Conservation (phyloP, 2,113 vertebrate genomes). For the Arizona elegans region DNA sequence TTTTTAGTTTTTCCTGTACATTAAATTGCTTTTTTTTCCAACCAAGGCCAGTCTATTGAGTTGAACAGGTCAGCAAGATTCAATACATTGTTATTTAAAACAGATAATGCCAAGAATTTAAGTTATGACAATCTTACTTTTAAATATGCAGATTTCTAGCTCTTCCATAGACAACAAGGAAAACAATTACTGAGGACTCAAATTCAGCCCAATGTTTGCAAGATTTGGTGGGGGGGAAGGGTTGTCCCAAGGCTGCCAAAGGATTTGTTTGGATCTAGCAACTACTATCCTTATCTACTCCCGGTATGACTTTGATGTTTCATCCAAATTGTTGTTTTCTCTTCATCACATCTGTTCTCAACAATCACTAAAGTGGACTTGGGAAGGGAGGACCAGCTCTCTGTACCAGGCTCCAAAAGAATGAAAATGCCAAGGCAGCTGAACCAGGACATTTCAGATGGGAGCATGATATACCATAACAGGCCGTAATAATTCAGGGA, state of each 20-base stretch:
- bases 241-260: background rate
- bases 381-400: background rate
- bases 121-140: background rate
- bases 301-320: background rate
- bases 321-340: background rate
- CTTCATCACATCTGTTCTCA: background rate
- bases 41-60: background rate
- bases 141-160: background rate
- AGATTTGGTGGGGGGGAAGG: background rate
- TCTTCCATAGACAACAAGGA: background rate
- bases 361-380: background rate
- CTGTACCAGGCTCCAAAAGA: background rate
- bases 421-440: background rate
- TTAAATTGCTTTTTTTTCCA: background rate
- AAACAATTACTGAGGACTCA: background rate
- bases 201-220: background rate
- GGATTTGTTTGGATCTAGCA: background rate
- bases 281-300: background rate
- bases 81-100: background rate
- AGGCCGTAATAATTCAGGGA: background rate
- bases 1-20: background rate
- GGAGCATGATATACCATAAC: background rate
- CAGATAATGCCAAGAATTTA: too few relatives aligned
- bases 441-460: background rate
- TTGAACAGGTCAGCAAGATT: background rate